phyloP scores from a whole-genome alignment of 2,113 vertebrate species.

The Lepidothrix coronata region DNA sequence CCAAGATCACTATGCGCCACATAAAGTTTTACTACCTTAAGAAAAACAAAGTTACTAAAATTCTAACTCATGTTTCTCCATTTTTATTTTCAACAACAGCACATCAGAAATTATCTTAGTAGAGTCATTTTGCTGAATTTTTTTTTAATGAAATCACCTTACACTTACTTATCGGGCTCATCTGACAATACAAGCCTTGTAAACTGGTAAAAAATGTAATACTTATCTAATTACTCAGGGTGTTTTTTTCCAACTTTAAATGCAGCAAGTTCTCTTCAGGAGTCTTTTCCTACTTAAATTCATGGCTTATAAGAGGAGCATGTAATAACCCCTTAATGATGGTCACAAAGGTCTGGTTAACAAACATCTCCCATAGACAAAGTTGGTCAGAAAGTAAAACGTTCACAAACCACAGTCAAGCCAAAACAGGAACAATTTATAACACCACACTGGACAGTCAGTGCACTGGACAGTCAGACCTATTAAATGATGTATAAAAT shows the following conservation, averaged over 20 bases:
- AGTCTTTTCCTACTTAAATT: neutral
- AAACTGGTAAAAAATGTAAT: neutral
- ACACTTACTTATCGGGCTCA: neutral
- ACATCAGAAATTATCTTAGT: neutral
- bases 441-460: accelerated
- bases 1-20: neutral
- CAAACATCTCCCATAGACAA: neutral
- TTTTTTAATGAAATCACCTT: neutral
- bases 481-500: neutral
- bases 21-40: neutral
- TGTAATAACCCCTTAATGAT: neutral
- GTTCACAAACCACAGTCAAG: neutral
- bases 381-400: neutral
- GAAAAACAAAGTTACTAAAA: neutral
- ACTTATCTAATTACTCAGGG: neutral
- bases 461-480: neutral
- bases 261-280: neutral
- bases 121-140: neutral
- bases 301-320: neutral
- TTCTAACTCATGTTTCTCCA: neutral
- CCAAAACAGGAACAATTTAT: neutral
- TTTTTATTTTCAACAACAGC: neutral
- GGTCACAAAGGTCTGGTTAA: neutral
- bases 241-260: neutral
- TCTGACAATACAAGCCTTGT: neutral